Conservation (phyloP, 64 coral and sea anemone species). For the Pachyseris speciosa region DNA sequence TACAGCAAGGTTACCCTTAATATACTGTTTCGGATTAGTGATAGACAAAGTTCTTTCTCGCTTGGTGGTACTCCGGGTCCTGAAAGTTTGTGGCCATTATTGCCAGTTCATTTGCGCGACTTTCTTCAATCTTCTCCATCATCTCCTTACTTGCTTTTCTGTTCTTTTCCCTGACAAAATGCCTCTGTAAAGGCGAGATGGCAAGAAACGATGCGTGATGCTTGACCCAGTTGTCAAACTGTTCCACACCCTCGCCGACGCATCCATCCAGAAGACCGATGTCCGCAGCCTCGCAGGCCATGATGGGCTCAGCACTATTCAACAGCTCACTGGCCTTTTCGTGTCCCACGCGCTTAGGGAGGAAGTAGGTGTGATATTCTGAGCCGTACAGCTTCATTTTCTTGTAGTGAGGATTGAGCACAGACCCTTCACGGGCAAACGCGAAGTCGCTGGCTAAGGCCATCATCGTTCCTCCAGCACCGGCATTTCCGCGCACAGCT, state of each 20-base stretch:
- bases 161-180: slow-evolving; percentile 30
- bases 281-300: slow-evolving; percentile 19
- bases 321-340: slow-evolving; percentile 42
- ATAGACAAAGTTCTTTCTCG: slow-evolving; percentile 69
- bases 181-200: background rate
- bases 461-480: slow-evolving; percentile 79
- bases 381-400: slow-evolving; percentile 75
- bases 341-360: slow-evolving; percentile 49
- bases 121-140: slow-evolving; percentile 35
- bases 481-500: slow-evolving; percentile 73
- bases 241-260: background rate
- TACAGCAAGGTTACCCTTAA: too few relatives aligned
- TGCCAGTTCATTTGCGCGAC: slow-evolving; percentile 34
- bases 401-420: slow-evolving; percentile 83
- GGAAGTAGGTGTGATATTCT: slow-evolving; percentile 78
- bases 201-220: slow-evolving; percentile 29
- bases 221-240: slow-evolving; percentile 38
- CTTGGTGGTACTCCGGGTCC: slow-evolving; percentile 41
- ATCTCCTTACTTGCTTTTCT: slow-evolving; percentile 1
- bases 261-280: slow-evolving; percentile 42
- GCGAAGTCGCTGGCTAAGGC: slow-evolving; percentile 70
- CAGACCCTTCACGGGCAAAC: slow-evolving; percentile 56
- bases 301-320: slow-evolving; percentile 30
- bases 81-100: slow-evolving; percentile 63
- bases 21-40: slow-evolving; percentile 35